These are phyloP conservation scores for Proterorhinus semilunaris DNA, from an alignment of 2,113 vertebrate species.

Conservation along the genomic window DNA sequence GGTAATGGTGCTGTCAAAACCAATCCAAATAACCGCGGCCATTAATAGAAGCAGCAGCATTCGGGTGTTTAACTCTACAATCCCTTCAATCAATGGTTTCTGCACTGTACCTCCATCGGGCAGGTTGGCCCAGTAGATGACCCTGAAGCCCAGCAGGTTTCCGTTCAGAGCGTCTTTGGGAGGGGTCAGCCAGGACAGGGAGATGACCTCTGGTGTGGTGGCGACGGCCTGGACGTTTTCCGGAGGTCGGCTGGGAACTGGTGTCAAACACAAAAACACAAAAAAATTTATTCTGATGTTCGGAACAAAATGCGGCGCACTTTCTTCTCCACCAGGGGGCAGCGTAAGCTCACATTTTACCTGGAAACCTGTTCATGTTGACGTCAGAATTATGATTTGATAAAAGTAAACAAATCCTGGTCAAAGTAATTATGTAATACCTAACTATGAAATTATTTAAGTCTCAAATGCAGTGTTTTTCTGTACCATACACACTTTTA, in stretches of 20 bases:
- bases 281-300: not conserved
- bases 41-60: not conserved
- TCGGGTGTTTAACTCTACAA: not conserved
- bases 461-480: not conserved
- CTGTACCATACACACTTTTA: no score
- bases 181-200: constrained; percentile 91
- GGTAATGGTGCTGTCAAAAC: constrained; percentile 70
- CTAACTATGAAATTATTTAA: not conserved
- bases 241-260: constrained; percentile 96
- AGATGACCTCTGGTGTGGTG: constrained; percentile 93
- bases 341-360: constrained; percentile 32
- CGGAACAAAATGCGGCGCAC: constrained; percentile 17
- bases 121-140: constrained; percentile 99
- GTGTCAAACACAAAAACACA: constrained; percentile 18
- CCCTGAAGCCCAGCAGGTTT: constrained; percentile 93
- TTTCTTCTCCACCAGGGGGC: constrained; percentile 58
- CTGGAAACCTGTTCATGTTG: not conserved
- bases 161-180: constrained; percentile 96
- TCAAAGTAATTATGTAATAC: not conserved
- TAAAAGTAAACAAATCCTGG: not conserved
- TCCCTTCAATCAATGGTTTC: not conserved
- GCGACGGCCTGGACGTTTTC: constrained; percentile 93
- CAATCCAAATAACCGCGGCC: constrained; percentile 46
- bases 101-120: constrained; percentile 88
- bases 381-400: not conserved